phyloP scores from a whole-genome alignment of 2,797 vertebrate species.

The Astyanax mexicanus region DNA sequence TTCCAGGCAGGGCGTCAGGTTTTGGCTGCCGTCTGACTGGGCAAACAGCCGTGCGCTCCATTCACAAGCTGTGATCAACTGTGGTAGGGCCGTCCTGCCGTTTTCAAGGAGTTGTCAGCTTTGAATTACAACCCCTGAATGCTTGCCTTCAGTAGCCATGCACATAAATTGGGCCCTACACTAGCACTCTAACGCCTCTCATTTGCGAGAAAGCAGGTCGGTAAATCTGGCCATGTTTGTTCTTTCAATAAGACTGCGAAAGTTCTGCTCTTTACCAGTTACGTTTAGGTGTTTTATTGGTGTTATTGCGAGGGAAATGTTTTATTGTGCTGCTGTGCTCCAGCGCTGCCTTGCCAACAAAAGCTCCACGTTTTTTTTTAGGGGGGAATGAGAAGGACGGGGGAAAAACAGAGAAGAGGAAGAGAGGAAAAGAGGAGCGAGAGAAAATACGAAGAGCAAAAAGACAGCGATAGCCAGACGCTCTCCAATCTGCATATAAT shows the following conservation, averaged over 20 bases:
- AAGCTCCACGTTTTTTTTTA: slow-evolving; percentile 65
- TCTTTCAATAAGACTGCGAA: slow-evolving; percentile 68
- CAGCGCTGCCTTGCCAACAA: slow-evolving; percentile 59
- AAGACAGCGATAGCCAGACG: slow-evolving; percentile 41
- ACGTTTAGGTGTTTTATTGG: slow-evolving; percentile 58
- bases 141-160: slow-evolving; percentile 66
- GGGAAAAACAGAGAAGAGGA: slow-evolving; percentile 28
- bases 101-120: slow-evolving; percentile 54
- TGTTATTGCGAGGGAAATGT: slow-evolving; percentile 66
- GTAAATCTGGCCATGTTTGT: slow-evolving; percentile 70
- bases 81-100: slow-evolving; percentile 51
- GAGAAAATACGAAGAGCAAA: too few species aligned
- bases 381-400: slow-evolving; percentile 43
- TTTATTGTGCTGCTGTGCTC: slow-evolving; percentile 70
- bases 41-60: slow-evolving; percentile 29
- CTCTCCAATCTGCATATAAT: slow-evolving; percentile 58
- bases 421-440: too few species aligned
- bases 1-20: slow-evolving; percentile 70
- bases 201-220: slow-evolving; percentile 64
- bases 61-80: slow-evolving; percentile 37
- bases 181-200: slow-evolving; percentile 53
- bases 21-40: slow-evolving; percentile 42
- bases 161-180: slow-evolving; percentile 63
- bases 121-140: slow-evolving; percentile 69
- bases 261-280: slow-evolving; percentile 54